Base-by-base conservation (phyloP, 2,113 vertebrate species). In the Meriones unguiculatus region DNA sequence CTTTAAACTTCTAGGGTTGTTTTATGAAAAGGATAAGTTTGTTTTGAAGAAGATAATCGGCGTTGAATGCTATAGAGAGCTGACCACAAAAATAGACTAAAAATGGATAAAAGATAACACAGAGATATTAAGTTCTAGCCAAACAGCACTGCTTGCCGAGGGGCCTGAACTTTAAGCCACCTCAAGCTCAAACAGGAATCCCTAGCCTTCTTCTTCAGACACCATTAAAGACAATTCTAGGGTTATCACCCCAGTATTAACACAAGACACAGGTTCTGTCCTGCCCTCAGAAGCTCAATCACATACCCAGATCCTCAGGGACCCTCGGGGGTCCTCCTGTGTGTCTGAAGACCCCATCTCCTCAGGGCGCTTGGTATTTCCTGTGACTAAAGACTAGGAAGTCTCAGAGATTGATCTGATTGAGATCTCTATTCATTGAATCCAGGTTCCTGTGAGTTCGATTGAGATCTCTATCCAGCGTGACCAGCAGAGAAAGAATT, bases 21-120 rank as follows among this genome's bases (percentile, higher is more conserved):
- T 94, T 96, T 72, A 95, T 65, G 41, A 38, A 76, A 94, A 76
- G 69, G 32, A 5, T 50, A 54, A 32, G 32, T 76, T 84, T 92
- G 24, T 62, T 90, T 96, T 82, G 6, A 25, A 78, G 80, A 93
- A 90, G 15, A 69, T 30, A 30, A 91, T 17, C 9, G 2, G 22
- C 52, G 7, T 82, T 85, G 8, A 38, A 78, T 73, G 32, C 70
- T 38, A 28, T 2, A 67, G 59, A 65, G 25, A 87, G 14, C 50
- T 72, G 24, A 32, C 28, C 46, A 15, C n/a, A 46, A 54, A 95
- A 86, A 62, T 9, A n/a, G 92, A 57, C 7, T 32, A 46, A 46
- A 95, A 86, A 62, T 9, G 30, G 92, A 57, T 10, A 46, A 70
- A 25, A 77, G 30, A 7, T 70, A 80, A 84, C 1, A 62, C 50